Evolutionary conservation across 2,888 invertebrate species (phyloP).

Genomic region (Eristalinus sepulchralis): DNA sequence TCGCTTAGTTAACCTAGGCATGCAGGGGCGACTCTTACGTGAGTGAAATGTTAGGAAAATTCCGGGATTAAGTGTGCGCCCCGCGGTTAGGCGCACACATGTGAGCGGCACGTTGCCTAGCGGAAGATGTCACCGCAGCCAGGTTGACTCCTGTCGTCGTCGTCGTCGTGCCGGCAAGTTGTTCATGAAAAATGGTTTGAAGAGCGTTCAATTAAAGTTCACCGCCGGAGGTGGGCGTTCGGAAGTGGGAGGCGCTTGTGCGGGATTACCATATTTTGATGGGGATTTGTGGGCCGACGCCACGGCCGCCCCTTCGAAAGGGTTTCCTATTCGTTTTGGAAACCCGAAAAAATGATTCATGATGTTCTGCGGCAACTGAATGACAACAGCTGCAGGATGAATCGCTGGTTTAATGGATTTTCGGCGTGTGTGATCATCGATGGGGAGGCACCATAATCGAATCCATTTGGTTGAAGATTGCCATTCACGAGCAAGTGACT

Average conservation of each 20-base stretch:
- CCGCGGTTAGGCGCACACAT: background rate
- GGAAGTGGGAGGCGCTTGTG: background rate
- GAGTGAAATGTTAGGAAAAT: slow-evolving; percentile 35
- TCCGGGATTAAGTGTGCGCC: slow-evolving; percentile 6
- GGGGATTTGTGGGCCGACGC: background rate
- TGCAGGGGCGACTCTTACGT: slow-evolving; percentile 12
- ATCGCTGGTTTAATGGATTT: background rate
- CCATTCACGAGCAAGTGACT: background rate
- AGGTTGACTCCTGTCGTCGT: background rate
- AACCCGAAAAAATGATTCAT: background rate
- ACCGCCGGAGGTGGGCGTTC: background rate
- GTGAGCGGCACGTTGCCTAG: background rate
- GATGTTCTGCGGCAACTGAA: background rate
- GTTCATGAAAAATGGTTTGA: background rate
- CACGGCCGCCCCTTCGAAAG: background rate
- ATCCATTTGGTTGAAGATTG: background rate
- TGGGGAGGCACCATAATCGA: background rate
- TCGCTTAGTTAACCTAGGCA: slow-evolving; percentile 28
- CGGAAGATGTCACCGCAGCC: slow-evolving; percentile 4
- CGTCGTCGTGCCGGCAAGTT: background rate
- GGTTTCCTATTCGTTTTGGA: background rate
- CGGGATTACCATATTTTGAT: slow-evolving; percentile 21
- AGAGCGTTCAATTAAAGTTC: slow-evolving; percentile 8
- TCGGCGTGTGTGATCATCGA: background rate
- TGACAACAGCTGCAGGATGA: background rate